These are phyloP conservation scores for Amazona vittata DNA, from an alignment of 2,113 vertebrate species.

Conservation along the genomic window DNA sequence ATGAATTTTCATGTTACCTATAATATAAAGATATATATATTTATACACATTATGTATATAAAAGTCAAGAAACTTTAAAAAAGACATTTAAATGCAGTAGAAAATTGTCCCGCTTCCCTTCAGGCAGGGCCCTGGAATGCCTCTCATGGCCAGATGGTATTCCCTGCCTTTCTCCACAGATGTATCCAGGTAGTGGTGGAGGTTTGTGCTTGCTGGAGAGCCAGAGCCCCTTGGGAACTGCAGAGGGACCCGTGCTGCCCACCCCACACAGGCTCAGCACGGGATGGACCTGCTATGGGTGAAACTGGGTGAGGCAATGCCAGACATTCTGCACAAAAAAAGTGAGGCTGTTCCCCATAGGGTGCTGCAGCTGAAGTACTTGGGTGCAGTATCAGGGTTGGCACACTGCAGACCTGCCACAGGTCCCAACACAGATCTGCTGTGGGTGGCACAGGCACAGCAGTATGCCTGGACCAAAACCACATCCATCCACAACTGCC, in stretches of 20 bases:
- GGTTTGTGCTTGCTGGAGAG: not conserved
- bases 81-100: rapidly evolving
- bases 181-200: not conserved
- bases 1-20: not conserved
- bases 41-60: not conserved
- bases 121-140: not conserved
- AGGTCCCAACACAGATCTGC: not conserved
- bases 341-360: not conserved
- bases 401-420: not conserved
- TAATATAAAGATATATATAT: not conserved
- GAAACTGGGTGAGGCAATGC: rapidly evolving
- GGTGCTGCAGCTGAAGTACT: not conserved
- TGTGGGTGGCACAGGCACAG: not conserved
- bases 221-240: rapidly evolving
- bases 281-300: not conserved
- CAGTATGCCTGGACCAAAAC: rapidly evolving
- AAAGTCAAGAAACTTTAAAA: not conserved
- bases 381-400: not conserved
- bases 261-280: rapidly evolving
- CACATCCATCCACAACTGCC: not conserved
- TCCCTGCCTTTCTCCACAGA: not conserved
- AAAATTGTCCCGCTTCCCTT: not conserved
- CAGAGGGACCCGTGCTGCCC: not conserved
- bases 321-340: not conserved
- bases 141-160: not conserved